These are phyloP conservation scores for Conus betulinus DNA, from an alignment of 1,140 invertebrate genomes.

Conservation along the genomic window DNA sequence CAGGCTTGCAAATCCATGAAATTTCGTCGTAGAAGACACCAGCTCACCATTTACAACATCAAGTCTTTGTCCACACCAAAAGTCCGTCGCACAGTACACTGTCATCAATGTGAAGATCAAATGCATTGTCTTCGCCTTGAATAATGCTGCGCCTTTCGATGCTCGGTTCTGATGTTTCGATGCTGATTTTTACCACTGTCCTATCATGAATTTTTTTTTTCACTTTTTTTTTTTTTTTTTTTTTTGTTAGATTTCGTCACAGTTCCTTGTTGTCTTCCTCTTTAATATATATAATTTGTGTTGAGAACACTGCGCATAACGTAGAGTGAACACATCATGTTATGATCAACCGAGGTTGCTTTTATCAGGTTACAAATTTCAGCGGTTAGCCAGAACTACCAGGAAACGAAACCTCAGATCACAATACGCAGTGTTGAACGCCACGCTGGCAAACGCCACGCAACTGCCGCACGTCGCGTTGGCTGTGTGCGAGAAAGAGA, in stretches of 20 bases:
- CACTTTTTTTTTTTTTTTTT: not conserved
- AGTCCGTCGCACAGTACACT: not conserved
- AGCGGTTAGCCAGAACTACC: no score
- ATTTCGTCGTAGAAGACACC: not conserved
- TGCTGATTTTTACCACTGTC: not conserved
- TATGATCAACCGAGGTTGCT: no score
- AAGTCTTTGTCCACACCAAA: not conserved
- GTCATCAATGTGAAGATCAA: not conserved
- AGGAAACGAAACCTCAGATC: no score
- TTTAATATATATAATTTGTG: no score
- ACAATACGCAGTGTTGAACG: no score
- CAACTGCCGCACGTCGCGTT: not conserved
- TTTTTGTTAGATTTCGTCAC: not conserved
- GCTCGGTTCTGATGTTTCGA: not conserved
- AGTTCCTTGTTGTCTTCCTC: no score
- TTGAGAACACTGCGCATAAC: no score
- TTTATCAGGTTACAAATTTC: no score
- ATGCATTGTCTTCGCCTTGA: not conserved
- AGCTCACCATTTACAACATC: not conserved
- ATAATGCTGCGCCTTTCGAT: not conserved
- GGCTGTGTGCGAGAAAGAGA: not conserved
- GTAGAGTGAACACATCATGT: no score
- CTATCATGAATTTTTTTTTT: not conserved
- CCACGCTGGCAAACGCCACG: not conserved
- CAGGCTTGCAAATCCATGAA: not conserved